Base-by-base conservation (phyloP, 1,140 invertebrate species). In the Drosophila carrolli region DNA sequence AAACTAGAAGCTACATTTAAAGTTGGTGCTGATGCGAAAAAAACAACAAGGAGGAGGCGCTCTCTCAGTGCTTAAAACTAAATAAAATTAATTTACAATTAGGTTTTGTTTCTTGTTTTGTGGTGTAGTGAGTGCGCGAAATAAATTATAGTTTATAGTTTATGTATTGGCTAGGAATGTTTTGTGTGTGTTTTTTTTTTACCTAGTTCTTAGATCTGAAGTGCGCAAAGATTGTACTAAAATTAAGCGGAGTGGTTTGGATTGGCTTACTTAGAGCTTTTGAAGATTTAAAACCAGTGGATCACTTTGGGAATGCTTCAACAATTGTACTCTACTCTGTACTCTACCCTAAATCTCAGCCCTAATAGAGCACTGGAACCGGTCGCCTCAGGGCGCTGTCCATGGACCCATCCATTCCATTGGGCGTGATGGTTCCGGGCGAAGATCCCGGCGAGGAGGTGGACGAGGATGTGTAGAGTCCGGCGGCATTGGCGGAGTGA, bases 281-380 rank as follows among this genome's bases (percentile, higher is more conserved):
- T 86, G 80, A 90, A 90, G 85, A 90, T 88, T 90, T 90, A 90
- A 90, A 91, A 91, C 86, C 88, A 91, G 71, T 81, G 78, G 86
- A 91, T 90, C 88, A 90, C 86, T 90, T 90, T 88, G 84, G 84
- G 83, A 89, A 89, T 75, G 84, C 83, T 67, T 78, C 84, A 88
- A 84, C 84, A 89, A 83, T 88, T 89, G 84, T 89, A 89, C 84
- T 88, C 86, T 89, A 84, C 85, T 88, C 84, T 89, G 80, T 78
- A 82, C 75, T 78, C 57, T 71, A 71, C 57, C 70, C 60, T 47
- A 48, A 27, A 32, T 8, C 41, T 29, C 16, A 10, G 29, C 66
- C 79, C 77, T 94, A 95, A 86, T 93, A 94, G 55, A 94, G 93
- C 23, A 95, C 94, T 23, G 94, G 91, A 9, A 95, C 94, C 1